Evolutionary conservation across 2,888 invertebrate genomes (phyloP), one percentile per base, ranked within the genome.

Genomic region (Diarsia mendica): DNA sequence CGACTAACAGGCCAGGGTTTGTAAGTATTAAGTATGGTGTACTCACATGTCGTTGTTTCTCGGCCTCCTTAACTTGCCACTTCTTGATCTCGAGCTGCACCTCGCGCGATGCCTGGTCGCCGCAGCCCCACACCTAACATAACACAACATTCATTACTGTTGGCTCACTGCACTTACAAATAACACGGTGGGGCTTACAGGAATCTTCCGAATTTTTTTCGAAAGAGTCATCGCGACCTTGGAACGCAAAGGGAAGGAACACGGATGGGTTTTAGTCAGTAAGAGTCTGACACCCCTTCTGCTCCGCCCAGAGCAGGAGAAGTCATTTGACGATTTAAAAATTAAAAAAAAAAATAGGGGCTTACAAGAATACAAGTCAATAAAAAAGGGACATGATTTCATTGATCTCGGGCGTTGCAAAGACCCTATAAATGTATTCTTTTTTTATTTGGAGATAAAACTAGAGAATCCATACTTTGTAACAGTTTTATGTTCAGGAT

Each of bases 21-120:
- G 0, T 28, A 9, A 58, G 28, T 33, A 60, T 9, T 28, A 58
- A 58, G 28, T 60, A 60, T 18, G 0, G 18, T 33, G 9, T 0
- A 4, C 87, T 80, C 23, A 96, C 96, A 74, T 93, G 90, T 72
- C 98, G 96, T 88, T 98, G 98, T 79, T 98, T 97, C 95, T 99
- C 99, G 0, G 98, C 98, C 93, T 99, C 99, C 89, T 97, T 97
- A 33, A 98, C 98, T 92, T 99, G 98, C 98, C 98, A 99, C 89
- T 98, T 98, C 93, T 99, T 99, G 88, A 99, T 98, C 89, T 99
- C 98, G 81, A 98, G 94, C 94, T 99, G 99, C 18, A 97, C 97
- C 89, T 98, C 98, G 82, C 99, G 95, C 72, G 97, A 97, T 88
- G 98, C 97, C 94, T 97, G 94, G 92, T 98, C 98, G 1, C 98